Base-by-base conservation (phyloP, 2,113 vertebrate species). In the Pholis gunnellus region DNA sequence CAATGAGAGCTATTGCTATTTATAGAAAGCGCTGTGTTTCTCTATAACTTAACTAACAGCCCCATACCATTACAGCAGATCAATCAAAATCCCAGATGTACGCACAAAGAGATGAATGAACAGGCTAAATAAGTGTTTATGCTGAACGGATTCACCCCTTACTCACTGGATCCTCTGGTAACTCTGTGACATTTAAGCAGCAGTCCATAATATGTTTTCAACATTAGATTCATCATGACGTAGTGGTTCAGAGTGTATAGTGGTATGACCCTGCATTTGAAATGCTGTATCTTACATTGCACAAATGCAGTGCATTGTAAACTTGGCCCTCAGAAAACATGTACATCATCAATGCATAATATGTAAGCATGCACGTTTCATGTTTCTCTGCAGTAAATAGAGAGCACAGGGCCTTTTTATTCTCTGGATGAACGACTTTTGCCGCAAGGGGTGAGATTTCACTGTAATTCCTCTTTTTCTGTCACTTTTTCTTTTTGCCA, bases 1-100 rank as follows among this genome's bases (percentile, higher is more conserved):
- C 77, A 44, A 83, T 85, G 42, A 74, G 64, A 63, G 68, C 44
- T 25, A 13, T 56, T 38, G 15, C 38, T 54, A 38, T 77, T 79
- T 76, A 52, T 65, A 38, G 29, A 42, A 6, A 63, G 27, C 27
- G 10, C 76, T 40, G 22, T 72, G 48, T 36, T 81, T 75, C 46
- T 80, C 50, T 77, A 25, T 73, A 31, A n/a, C 54, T 77, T 87
- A 85, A 78, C 9, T 67, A 82, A 72, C 40, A 54, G 25, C 25
- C 9, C 14, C 20, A 40, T 71, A 57, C 44, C 11, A 54, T 70
- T 57, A 48, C 40, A 83, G 70, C 64, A 50, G 44, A 73, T 64
- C 4, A 11, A 74, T 81, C 46, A 25, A 68, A 68, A 74, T 68
- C 27, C 63, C 36, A 64, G n/a, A 70, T n/a, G 29, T 25, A 15